These are phyloP conservation scores for Kradibia gibbosae DNA, from an alignment of 1,140 invertebrate genomes.

Conservation along the genomic window DNA sequence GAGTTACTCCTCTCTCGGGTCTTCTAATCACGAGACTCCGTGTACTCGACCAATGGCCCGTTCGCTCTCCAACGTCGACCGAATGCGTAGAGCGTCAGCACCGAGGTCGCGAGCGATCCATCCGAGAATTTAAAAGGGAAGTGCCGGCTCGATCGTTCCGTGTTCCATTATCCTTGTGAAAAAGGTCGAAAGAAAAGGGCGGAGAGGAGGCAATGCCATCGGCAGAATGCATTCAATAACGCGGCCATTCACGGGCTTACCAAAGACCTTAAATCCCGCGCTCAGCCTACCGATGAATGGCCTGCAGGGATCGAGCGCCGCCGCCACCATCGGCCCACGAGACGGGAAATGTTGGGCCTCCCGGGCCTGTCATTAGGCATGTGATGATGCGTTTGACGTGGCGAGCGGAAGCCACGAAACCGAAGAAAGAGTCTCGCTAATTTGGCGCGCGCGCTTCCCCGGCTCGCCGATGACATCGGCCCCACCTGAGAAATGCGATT, in stretches of 20 bases:
- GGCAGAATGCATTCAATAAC: neutral
- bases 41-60: too few relatives aligned
- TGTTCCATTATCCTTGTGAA: neutral
- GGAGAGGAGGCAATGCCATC: neutral
- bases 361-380: constrained; percentile 39
- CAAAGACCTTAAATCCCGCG: neutral
- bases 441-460: neutral
- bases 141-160: neutral
- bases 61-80: neutral
- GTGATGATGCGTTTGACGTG: constrained; percentile 47
- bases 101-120: too few relatives aligned
- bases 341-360: neutral
- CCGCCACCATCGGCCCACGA: too few relatives aligned
- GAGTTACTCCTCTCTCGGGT: too few relatives aligned
- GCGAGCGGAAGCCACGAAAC: constrained; percentile 50
- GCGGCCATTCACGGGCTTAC: neutral
- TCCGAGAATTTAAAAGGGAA: too few relatives aligned
- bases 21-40: too few relatives aligned
- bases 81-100: too few relatives aligned
- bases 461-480: neutral
- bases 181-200: neutral
- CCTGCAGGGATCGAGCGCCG: too few relatives aligned
- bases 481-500: neutral
- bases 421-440: neutral
- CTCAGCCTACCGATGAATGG: neutral